phyloP scores from a whole-genome alignment of 2,113 vertebrate species.

The human region DNA sequence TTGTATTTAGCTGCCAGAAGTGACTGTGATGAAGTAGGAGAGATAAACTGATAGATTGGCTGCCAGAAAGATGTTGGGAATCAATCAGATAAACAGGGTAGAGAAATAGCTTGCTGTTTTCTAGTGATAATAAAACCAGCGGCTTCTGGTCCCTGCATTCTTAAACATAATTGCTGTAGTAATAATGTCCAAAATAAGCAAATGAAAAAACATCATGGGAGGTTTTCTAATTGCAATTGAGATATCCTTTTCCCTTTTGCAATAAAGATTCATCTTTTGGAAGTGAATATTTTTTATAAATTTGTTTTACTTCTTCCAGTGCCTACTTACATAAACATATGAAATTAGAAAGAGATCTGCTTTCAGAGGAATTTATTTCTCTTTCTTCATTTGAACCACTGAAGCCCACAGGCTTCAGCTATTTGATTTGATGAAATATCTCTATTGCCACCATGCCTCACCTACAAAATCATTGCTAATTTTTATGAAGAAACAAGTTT shows the following conservation, averaged over 20 bases:
- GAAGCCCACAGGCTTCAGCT: conserved; percentile 22
- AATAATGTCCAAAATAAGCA: conserved; percentile 81
- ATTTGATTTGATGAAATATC: conserved; percentile 54
- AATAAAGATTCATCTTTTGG: conserved; percentile 50
- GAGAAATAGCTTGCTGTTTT: conserved; percentile 86
- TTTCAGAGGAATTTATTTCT: conserved; percentile 66
- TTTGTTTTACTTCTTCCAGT: conserved; percentile 60
- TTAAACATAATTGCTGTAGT: conserved; percentile 80
- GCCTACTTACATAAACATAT: conserved; percentile 59
- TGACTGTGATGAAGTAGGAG: conserved; percentile 93
- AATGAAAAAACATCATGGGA: conserved; percentile 58
- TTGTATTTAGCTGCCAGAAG: conserved; percentile 92
- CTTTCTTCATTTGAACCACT: neutral
- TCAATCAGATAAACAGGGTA: conserved; percentile 90
- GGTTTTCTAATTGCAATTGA: conserved; percentile 77
- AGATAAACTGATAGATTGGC: conserved; percentile 94
- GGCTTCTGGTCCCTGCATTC: conserved; percentile 81
- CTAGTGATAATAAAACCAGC: conserved; percentile 89
- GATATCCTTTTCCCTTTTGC: conserved; percentile 57
- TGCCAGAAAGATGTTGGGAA: conserved; percentile 91
- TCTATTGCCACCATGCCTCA: conserved; percentile 22
- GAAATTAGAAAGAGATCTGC: conserved; percentile 66
- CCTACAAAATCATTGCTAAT: conserved; percentile 58
- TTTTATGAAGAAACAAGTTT: conserved; percentile 52
- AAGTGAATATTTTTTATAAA: conserved; percentile 57